Evolutionary conservation across 2,113 vertebrate genomes (phyloP), one percentile per base, ranked within the genome.

Genomic region (Marcusenius ussheri): DNA sequence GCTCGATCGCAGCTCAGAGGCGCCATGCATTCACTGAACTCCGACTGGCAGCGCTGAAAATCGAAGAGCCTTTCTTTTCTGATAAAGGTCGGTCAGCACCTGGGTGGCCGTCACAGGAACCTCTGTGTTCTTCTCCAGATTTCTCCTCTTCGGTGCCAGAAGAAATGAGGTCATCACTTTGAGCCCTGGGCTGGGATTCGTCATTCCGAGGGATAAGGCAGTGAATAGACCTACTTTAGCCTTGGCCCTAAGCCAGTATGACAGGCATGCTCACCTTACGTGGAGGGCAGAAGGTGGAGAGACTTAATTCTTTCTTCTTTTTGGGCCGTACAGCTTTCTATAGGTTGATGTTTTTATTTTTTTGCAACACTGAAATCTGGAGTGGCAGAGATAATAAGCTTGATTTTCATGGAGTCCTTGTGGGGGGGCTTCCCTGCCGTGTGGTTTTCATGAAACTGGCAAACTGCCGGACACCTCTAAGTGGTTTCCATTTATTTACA

Each of bases 121-220:
- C 91, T 88, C 88, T 53, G 58, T 92, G 90, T 92, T 90, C 49
- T 93, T 92, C 92, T 91, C 90, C 87, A 91, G 91, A 90, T 90
- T 89, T 89, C 27, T 8, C 8, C 39, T 46, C 88, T 87, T 90
- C 91, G 92, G 51, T 66, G 85, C 86, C 86, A 95, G 94, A 95
- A 95, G 94, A 96, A 93, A 94, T 96, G 93, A 95, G 93, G 94
- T 95, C 94, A 95, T 95, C 87, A 90, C 53, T 51, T 58, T 35
- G 35, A 86, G 83, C 92, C 92, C 90, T 56, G 47, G 89, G 90
- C 93, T 91, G 58, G 92, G 92, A 91, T 93, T 93, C 89, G 89
- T 90, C 84, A 89, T 93, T 94, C 90, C 90, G 21, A 89, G 88
- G 88, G 88, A 91, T 89, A 90, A 88, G 56, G 91, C 15, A 58